Base-by-base conservation (phyloP, 2,888 invertebrate species). In the Volucella inanis region DNA sequence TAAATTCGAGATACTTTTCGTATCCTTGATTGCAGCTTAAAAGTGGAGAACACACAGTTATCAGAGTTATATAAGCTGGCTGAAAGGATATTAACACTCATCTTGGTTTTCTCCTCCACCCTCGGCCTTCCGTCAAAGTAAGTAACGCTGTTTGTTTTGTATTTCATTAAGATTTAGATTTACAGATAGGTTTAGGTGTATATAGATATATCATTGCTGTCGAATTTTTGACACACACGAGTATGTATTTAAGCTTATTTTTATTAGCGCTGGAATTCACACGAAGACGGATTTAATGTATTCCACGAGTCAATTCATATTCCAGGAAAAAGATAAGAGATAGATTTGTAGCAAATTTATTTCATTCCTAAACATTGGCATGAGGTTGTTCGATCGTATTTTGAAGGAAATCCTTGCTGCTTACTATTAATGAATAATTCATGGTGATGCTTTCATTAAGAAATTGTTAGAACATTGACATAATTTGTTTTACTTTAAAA, bases 351-450 rank as follows among this genome's bases (percentile, higher is more conserved):
- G 6, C 14, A 43, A 59, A 43, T 59, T 55, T 68, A 59, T 50
- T 68, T 47, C 50, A 31, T 31, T 31, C 31, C 31, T 31, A 47
- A 54, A 54, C 38, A 65, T 68, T 54, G 50, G 61, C 54, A 55
- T 47, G 41, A 74, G 55, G 49, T 65, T 41, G 12, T 72, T 62
- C 10, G 54, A 22, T 61, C 45, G 15, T n/a, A 11, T 65, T 57
- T 62, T n/a, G 14, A 39, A 39, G 6, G 45, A 68, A 52, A 68
- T 68, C 45, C 45, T 52, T 3, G 47, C 18, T 45, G 61, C 45
- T 52, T 3, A 43, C 14, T 45, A 50, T 45, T 54, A 11, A 77
- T 77, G 76, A 68, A 77, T 77, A 54, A 77, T 77, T 77, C 77
- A 77, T 62, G 47, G 41, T 6, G 52, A 31, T 12, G 39, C 43